Percentiles rank a stretch among this genome's conserved stretches.
phyloP scores from a whole-genome alignment of 2,888 invertebrate genomes.

The Alcis repandata region DNA sequence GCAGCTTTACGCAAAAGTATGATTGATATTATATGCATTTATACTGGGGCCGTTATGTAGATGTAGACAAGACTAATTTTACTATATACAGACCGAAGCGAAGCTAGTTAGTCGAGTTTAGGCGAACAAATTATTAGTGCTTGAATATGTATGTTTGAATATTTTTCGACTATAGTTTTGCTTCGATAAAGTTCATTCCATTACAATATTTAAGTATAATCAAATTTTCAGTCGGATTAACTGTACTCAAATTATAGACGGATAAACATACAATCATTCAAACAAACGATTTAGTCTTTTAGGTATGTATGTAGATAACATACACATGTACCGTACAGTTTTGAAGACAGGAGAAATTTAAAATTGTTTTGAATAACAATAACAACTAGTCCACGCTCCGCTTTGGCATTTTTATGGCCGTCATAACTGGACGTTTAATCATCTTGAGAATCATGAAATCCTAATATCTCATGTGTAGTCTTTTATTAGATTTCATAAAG shows the following conservation, averaged over 20 bases:
- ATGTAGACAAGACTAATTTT: no score
- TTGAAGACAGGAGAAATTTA: constrained; percentile 38
- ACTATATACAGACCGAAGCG: no score
- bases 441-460: constrained; percentile 49
- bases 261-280: no score
- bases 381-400: constrained; percentile 42
- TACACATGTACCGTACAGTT: constrained; percentile 14
- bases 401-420: constrained; percentile 45
- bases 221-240: no score
- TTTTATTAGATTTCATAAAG: constrained; percentile 48
- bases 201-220: no score
- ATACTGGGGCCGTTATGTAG: background rate
- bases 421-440: constrained; percentile 51
- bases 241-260: no score
- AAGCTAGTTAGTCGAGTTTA: no score
- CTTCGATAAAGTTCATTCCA: no score
- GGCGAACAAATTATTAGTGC: no score
- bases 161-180: no score
- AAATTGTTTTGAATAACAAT: constrained; percentile 47
- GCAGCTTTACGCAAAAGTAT: background rate
- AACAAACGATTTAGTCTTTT: background rate
- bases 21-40: background rate
- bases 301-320: no score
- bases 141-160: no score
- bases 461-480: constrained; percentile 47